These are phyloP conservation scores for Morone chrysops DNA, from an alignment of 2,113 vertebrate species.

Conservation along the genomic window DNA sequence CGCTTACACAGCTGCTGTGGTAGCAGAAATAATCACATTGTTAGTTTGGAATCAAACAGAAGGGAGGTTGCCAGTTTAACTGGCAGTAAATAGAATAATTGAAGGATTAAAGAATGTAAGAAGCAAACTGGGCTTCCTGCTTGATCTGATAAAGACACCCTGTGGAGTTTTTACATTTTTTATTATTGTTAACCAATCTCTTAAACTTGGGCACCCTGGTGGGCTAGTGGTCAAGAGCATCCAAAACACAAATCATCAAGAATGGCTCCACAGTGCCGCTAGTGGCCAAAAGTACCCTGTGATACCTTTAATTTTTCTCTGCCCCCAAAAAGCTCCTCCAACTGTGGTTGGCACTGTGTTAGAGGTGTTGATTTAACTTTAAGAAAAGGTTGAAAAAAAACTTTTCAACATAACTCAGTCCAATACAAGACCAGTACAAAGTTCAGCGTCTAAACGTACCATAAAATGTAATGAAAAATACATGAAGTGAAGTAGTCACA, in stretches of 20 bases:
- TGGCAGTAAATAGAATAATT: not conserved
- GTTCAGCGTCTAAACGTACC: not conserved
- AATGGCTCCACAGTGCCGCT: not conserved
- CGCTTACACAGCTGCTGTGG: not conserved
- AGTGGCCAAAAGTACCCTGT: not conserved
- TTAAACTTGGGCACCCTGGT: no score
- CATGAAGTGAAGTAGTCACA: not conserved
- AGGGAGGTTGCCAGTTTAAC: not conserved
- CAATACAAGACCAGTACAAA: not conserved
- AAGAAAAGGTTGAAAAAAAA: no score
- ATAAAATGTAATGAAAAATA: not conserved
- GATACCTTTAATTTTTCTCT: not conserved
- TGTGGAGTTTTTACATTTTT: no score
- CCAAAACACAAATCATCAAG: not conserved
- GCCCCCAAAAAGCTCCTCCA: not conserved
- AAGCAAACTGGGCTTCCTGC: not conserved
- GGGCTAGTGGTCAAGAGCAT: not conserved
- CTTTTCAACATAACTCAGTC: no score
- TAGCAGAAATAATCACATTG: not conserved
- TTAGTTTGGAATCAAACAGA: slow-evolving; percentile 8
- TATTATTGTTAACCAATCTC: not conserved
- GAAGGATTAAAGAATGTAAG: not conserved
- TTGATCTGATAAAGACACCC: not conserved
- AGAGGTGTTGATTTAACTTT: not conserved
- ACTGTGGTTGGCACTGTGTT: not conserved